Evolutionary conservation across 2,888 invertebrate species (phyloP).

Genomic region (Temnothorax ravouxi): DNA sequence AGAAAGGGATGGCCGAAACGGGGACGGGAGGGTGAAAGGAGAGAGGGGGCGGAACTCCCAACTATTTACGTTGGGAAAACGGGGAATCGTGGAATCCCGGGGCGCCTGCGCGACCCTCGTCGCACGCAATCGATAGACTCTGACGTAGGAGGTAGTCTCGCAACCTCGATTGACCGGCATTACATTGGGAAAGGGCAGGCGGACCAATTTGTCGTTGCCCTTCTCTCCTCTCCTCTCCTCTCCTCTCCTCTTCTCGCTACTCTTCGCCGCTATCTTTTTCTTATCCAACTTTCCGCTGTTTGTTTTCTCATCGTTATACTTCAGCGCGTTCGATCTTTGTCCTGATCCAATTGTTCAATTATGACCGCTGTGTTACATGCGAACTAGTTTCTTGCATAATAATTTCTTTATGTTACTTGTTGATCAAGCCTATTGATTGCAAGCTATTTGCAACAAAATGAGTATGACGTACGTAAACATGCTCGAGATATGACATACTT

Average conservation of each 20-base stretch:
- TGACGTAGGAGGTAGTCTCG: constrained; percentile 79
- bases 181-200: constrained; percentile 80
- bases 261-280: background rate
- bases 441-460: background rate
- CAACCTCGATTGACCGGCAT: constrained; percentile 77
- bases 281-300: background rate
- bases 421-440: background rate
- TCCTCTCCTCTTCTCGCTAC: background rate
- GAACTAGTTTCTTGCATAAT: constrained; percentile 10
- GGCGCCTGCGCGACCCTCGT: constrained; percentile 80
- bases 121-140: constrained; percentile 82
- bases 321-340: constrained; percentile 11
- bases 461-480: background rate
- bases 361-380: background rate
- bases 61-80: constrained; percentile 80
- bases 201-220: constrained; percentile 65
- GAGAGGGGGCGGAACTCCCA: constrained; percentile 60
- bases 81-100: constrained; percentile 56
- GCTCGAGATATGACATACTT: background rate
- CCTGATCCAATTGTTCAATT: constrained; percentile 29
- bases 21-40: constrained; percentile 34
- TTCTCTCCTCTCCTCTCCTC: background rate
- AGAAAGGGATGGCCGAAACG: constrained; percentile 29
- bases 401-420: constrained; percentile 19
- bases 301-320: background rate